A percentile compares a stretch with the other conserved stretches of the same genome.
phyloP scores from a whole-genome alignment of 2,113 vertebrate genomes.

The Peromyscus californicus region DNA sequence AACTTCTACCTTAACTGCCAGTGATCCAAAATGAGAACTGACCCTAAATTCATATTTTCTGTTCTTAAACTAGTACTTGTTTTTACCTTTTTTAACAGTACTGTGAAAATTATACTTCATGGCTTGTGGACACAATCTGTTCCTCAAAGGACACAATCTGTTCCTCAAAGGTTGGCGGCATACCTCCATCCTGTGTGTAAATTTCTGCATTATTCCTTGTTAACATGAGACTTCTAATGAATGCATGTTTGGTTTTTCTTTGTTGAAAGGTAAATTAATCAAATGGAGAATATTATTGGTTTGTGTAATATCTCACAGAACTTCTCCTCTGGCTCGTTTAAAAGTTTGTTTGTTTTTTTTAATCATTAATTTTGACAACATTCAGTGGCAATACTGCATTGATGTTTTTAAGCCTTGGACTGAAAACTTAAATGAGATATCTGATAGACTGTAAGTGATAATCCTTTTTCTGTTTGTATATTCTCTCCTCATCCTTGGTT shows the following conservation, averaged over 20 bases:
- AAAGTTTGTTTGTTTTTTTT: neutral
- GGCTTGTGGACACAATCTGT: neutral
- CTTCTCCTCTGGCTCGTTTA: neutral
- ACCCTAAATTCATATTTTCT: slow-evolving; percentile 59
- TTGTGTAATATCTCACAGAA: neutral
- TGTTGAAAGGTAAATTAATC: slow-evolving; percentile 34
- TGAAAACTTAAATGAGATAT: slow-evolving; percentile 24
- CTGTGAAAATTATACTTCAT: slow-evolving; percentile 43
- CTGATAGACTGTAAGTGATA: slow-evolving; percentile 3
- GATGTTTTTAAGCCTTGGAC: neutral
- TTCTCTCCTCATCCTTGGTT: neutral
- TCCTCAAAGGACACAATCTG: neutral
- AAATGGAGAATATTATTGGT: neutral
- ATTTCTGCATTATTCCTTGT: rapidly evolving
- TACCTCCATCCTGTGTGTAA: neutral
- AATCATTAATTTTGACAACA: neutral
- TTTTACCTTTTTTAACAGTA: slow-evolving; percentile 11
- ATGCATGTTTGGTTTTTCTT: neutral
- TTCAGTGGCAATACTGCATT: neutral
- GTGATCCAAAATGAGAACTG: slow-evolving; percentile 55
- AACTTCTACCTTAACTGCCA: slow-evolving; percentile 55
- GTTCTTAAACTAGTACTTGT: slow-evolving; percentile 62
- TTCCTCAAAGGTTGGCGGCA: neutral
- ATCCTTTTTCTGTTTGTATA: neutral
- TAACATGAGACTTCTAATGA: neutral